phyloP scores from a whole-genome alignment of 2,113 vertebrate species.

The Chitala chitala region DNA sequence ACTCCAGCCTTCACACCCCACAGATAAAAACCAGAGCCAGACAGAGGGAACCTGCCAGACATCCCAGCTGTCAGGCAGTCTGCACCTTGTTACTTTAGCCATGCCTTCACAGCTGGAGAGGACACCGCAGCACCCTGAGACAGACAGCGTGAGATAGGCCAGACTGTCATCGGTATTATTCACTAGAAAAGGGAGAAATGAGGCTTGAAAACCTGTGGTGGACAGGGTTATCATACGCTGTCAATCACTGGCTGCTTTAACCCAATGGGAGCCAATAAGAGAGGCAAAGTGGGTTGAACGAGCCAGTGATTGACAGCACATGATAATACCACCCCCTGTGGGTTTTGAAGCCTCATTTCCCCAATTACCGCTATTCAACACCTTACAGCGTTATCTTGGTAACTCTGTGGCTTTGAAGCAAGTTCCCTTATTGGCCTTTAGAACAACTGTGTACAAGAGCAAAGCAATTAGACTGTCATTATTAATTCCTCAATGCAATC shows the following conservation, averaged over 20 bases:
- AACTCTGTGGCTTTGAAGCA: neutral
- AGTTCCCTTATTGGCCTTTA: neutral
- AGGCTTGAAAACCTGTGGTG: neutral
- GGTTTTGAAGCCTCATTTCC: neutral
- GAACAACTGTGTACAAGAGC: slow-evolving; percentile 1
- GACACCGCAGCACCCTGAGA: neutral
- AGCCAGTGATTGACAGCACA: neutral
- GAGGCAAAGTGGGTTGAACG: too few relatives aligned
- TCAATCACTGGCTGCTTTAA: neutral
- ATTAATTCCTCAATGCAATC: slow-evolving; percentile 9
- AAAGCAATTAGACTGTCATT: neutral
- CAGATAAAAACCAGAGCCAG: neutral
- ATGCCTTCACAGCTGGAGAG: neutral
- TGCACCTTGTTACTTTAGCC: neutral
- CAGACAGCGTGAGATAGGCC: neutral
- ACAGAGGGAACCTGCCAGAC: neutral
- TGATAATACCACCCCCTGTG: neutral
- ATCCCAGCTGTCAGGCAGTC: neutral
- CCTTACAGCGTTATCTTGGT: neutral
- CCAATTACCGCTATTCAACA: neutral
- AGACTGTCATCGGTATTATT: neutral
- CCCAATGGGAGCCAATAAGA: neutral
- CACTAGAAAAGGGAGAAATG: neutral
- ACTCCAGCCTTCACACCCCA: too few relatives aligned
- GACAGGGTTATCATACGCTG: neutral